Conservation (phyloP, 2,113 vertebrate genomes). For the Oostethus manadensis region DNA sequence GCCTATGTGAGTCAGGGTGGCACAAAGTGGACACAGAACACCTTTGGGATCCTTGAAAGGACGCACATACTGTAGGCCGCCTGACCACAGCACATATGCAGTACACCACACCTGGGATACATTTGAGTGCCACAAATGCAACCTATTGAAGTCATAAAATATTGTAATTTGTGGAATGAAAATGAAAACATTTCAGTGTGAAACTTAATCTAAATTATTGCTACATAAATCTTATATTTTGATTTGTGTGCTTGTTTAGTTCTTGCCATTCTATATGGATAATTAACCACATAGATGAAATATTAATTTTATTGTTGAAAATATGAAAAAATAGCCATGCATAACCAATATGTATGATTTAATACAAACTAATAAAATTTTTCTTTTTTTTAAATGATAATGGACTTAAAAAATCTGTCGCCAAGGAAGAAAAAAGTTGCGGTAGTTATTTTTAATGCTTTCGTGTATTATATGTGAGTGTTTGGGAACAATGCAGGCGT, state of each 20-base stretch:
- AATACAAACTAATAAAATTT: background rate
- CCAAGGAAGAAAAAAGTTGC: slow-evolving; percentile 15
- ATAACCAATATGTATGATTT: too few species aligned
- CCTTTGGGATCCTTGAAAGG: slow-evolving; percentile 49
- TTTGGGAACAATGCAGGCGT: slow-evolving; percentile 51
- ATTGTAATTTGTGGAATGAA: too few species aligned
- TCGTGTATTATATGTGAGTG: slow-evolving; percentile 35
- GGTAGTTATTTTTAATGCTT: slow-evolving; percentile 46
- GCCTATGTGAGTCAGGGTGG: slow-evolving; percentile 61
- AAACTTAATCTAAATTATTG: too few species aligned
- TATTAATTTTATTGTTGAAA: too few species aligned
- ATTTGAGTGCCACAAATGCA: slow-evolving; percentile 7
- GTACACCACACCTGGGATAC: background rate
- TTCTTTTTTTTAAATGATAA: background rate
- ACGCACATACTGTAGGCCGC: slow-evolving; percentile 28
- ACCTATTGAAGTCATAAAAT: background rate
- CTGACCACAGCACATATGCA: slow-evolving; percentile 10
- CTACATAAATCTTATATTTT: too few species aligned
- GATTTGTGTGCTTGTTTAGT: too few species aligned
- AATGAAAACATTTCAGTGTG: too few species aligned
- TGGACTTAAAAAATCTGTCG: background rate
- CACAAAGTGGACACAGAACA: slow-evolving; percentile 63
- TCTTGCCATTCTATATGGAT: too few species aligned
- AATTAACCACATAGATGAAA: too few species aligned
- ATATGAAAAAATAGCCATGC: too few species aligned